Percentiles rank a stretch among this genome's conserved stretches.
These are phyloP conservation scores for Orchesellides sinensis DNA, from an alignment of 2,888 invertebrate genomes.

Conservation along the genomic window DNA sequence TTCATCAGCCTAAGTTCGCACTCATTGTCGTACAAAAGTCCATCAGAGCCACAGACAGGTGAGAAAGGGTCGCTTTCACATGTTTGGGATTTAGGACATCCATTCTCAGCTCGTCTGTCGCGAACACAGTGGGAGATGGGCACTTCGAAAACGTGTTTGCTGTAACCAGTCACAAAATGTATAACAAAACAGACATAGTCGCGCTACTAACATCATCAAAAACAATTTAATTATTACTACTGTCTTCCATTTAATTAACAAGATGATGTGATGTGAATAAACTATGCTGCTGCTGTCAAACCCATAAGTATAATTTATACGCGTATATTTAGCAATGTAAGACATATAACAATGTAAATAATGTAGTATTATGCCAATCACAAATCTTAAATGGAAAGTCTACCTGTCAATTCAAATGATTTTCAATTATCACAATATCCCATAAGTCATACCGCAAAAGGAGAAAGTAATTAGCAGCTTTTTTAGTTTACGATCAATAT, in stretches of 20 bases:
- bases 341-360: background rate
- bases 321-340: background rate
- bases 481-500: background rate
- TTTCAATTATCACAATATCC: constrained; percentile 29
- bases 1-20: constrained; percentile 93
- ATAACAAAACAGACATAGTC: background rate
- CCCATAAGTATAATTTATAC: background rate
- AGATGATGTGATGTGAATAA: background rate
- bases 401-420: constrained; percentile 42
- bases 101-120: constrained; percentile 74
- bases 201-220: background rate
- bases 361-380: background rate
- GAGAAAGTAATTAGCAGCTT: constrained; percentile 42
- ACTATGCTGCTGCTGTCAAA: background rate
- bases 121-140: constrained; percentile 92
- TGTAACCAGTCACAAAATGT: constrained; percentile 77
- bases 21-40: constrained; percentile 90
- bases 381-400: background rate
- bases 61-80: constrained; percentile 86
- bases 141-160: constrained; percentile 94
- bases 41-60: constrained; percentile 91
- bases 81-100: constrained; percentile 76
- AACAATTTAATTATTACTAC: background rate
- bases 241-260: background rate
- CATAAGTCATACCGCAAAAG: constrained; percentile 23